A percentile compares a stretch with the other conserved stretches of the same genome.
These are phyloP conservation scores for Tetranychus piercei DNA, from an alignment of 2,888 invertebrate species.

Conservation along the genomic window DNA sequence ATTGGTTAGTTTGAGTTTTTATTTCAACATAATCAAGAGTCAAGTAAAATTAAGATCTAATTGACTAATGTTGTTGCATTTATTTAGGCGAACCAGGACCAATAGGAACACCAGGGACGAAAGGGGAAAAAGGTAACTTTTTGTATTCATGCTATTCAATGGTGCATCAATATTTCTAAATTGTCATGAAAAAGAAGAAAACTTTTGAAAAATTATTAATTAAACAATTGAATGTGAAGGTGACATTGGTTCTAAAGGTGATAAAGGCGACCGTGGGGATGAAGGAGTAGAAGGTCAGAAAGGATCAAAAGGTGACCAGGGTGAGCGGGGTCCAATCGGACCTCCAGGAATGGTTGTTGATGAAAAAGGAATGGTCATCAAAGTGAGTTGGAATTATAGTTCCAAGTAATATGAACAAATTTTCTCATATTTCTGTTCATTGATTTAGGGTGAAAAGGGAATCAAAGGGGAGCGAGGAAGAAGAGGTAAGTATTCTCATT, in stretches of 20 bases:
- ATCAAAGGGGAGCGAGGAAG: neutral
- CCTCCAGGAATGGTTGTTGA: conserved; percentile 5
- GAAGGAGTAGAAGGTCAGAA: conserved; percentile 11
- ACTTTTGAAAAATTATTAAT: neutral
- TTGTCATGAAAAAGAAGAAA: neutral
- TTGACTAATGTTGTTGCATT: neutral
- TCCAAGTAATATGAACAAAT: neutral
- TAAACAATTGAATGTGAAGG: neutral
- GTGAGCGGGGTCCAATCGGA: conserved; percentile 10
- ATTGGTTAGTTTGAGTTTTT: conserved; percentile 11
- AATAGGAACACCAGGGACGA: conserved; percentile 30
- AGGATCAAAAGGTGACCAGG: conserved; percentile 23
- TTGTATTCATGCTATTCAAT: too few relatives aligned
- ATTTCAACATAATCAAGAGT: too few relatives aligned
- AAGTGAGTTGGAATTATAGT: neutral
- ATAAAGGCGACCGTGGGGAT: neutral
- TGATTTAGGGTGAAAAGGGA: conserved; percentile 14
- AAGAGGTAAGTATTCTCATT: neutral
- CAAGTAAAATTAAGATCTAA: too few relatives aligned
- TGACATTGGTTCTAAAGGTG: conserved; percentile 22
- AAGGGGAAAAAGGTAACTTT: conserved; percentile 17
- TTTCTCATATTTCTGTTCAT: neutral
- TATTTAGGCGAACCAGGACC: conserved; percentile 29
- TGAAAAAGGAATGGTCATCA: neutral
- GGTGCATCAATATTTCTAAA: conserved; percentile 24